Evolutionary conservation across 2,113 vertebrate species (phyloP).

Genomic region (Chaetura pelagica): DNA sequence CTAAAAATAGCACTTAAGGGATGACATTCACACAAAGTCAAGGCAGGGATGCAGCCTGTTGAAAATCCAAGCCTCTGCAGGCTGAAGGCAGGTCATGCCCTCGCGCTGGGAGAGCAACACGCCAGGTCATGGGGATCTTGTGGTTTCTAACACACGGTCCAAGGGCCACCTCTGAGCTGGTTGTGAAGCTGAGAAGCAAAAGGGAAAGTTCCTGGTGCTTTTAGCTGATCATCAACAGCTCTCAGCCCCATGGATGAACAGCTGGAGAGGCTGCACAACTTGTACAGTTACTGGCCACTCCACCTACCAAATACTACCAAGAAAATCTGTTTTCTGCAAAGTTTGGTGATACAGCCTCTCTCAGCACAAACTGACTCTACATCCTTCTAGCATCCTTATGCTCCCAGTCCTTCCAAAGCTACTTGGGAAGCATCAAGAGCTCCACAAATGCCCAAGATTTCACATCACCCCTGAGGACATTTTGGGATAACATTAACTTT

Average conservation of each 20-base stretch:
- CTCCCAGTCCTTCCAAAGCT: background rate
- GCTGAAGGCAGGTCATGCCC: background rate
- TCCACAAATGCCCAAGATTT: background rate
- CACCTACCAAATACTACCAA: background rate
- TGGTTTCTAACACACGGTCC: accelerated
- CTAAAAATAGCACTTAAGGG: background rate
- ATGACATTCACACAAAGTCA: background rate
- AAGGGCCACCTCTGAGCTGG: background rate
- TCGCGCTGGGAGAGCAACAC: accelerated
- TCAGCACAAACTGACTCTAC: background rate
- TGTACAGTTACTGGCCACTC: accelerated
- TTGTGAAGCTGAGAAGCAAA: background rate
- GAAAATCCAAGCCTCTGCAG: background rate
- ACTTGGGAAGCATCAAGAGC: background rate
- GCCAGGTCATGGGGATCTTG: background rate
- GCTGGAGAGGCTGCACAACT: background rate
- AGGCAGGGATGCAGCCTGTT: background rate
- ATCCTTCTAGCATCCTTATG: background rate
- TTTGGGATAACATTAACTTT: background rate
- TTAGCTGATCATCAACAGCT: background rate
- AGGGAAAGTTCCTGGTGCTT: background rate
- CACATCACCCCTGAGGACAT: background rate
- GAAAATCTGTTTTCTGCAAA: background rate
- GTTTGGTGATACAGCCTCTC: background rate
- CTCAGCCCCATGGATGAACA: accelerated